phyloP scores from a whole-genome alignment of 2,888 invertebrate genomes.

The Epistrophella euchroma region DNA sequence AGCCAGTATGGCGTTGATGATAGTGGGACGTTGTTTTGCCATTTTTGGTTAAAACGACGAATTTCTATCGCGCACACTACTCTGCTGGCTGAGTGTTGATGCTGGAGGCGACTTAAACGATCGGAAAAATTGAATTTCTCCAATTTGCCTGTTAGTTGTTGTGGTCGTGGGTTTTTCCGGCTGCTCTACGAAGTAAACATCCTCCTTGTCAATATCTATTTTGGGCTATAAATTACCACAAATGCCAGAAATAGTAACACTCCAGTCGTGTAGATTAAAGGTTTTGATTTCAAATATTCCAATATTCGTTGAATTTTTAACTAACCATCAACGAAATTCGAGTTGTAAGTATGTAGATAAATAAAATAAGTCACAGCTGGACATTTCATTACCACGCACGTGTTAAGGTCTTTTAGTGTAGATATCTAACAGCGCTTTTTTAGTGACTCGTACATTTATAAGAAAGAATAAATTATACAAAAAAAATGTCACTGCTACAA shows the following conservation, averaged over 20 bases:
- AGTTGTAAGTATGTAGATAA: not conserved
- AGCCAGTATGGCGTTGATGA: slow-evolving; percentile 1
- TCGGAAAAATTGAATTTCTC: slow-evolving; percentile 38
- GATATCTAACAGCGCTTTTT: not conserved
- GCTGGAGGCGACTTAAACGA: not conserved
- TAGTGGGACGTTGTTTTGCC: slow-evolving; percentile 60
- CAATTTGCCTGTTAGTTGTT: not conserved
- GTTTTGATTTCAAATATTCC: slow-evolving; percentile 11
- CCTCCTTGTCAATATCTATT: slow-evolving; percentile 15
- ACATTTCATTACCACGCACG: slow-evolving; percentile 9
- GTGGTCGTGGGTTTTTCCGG: slow-evolving; percentile 42
- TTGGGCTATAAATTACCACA: not conserved
- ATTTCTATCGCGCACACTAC: slow-evolving; percentile 42
- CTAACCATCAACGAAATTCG: not conserved
- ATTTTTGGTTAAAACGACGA: slow-evolving; percentile 60
- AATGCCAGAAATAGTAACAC: not conserved
- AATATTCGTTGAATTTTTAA: slow-evolving; percentile 20
- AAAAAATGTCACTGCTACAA: not conserved
- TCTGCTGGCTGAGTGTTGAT: too few species aligned
- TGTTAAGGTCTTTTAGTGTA: not conserved
- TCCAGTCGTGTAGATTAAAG: not conserved
- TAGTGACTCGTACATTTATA: not conserved
- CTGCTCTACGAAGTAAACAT: not conserved
- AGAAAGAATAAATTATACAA: not conserved
- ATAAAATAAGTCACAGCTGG: slow-evolving; percentile 25